A percentile compares a stretch with the other conserved stretches of the same genome.
phyloP scores from a whole-genome alignment of 2,797 vertebrate genomes.

The Leptoclinus maculatus region DNA sequence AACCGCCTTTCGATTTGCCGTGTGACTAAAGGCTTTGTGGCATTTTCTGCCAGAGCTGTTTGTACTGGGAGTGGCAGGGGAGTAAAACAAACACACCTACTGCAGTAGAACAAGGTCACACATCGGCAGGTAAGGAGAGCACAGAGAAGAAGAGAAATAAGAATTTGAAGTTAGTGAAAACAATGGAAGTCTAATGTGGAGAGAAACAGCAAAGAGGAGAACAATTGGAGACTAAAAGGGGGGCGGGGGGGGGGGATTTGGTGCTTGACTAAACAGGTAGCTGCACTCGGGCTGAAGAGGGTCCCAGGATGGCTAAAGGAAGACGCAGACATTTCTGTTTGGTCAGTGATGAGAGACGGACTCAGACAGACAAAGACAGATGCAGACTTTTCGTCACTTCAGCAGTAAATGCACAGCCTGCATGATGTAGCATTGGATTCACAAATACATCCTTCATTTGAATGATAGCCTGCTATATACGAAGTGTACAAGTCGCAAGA shows the following conservation, averaged over 20 bases:
- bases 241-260: conserved; percentile 4
- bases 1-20: conserved; percentile 16
- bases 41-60: conserved; percentile 53
- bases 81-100: conserved; percentile 75
- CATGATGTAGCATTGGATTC: neutral
- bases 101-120: conserved; percentile 52
- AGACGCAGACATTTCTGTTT: conserved; percentile 26
- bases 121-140: conserved; percentile 51
- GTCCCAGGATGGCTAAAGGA: neutral
- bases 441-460: neutral
- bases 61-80: conserved; percentile 70
- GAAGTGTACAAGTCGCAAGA: neutral
- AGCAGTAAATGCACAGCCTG: neutral
- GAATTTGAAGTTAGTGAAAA: conserved; percentile 23
- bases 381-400: neutral
- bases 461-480: neutral
- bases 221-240: conserved; percentile 26
- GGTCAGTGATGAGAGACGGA: conserved; percentile 26
- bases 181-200: conserved; percentile 12
- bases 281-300: conserved; percentile 14
- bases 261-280: conserved; percentile 52
- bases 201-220: neutral
- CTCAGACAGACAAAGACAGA: conserved; percentile 19
- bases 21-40: conserved; percentile 17
- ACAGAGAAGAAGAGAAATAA: neutral